Evolutionary conservation across 2,113 vertebrate genomes (phyloP).

Genomic region (Erpornis zantholeuca): DNA sequence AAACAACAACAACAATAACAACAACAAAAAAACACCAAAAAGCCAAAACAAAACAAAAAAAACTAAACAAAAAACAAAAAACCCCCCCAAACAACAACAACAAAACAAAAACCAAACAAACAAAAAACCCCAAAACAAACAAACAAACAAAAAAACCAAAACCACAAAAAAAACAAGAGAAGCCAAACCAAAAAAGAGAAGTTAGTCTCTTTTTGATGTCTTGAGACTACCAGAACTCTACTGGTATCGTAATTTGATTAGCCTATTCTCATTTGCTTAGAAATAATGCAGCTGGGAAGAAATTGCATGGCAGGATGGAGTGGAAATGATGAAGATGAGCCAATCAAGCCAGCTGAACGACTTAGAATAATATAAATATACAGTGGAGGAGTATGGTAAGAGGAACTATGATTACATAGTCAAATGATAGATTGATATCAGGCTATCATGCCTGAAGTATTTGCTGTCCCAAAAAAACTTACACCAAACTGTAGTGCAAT

Average conservation of each 20-base stretch:
- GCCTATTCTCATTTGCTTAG: neutral
- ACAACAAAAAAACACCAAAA: neutral
- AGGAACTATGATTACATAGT: neutral
- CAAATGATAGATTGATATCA: neutral
- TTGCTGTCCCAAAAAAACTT: neutral
- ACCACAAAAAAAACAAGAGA: neutral
- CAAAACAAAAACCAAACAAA: too few species aligned
- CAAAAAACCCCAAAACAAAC: neutral
- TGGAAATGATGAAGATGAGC: neutral
- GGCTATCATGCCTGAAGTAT: neutral
- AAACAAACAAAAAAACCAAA: neutral
- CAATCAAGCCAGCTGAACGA: neutral
- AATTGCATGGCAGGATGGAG: neutral
- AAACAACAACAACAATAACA: too few species aligned
- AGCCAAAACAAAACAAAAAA: neutral
- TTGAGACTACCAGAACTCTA: neutral
- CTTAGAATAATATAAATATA: neutral
- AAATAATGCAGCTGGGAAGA: neutral
- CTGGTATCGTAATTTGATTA: neutral
- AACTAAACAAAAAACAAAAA: too few species aligned
- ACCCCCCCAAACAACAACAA: too few species aligned
- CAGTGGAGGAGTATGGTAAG: neutral
- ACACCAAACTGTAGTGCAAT: neutral
- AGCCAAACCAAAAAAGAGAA: too few species aligned
- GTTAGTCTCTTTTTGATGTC: neutral